phyloP scores from a whole-genome alignment of 2,888 invertebrate genomes.

The Darwinula stevensoni region DNA sequence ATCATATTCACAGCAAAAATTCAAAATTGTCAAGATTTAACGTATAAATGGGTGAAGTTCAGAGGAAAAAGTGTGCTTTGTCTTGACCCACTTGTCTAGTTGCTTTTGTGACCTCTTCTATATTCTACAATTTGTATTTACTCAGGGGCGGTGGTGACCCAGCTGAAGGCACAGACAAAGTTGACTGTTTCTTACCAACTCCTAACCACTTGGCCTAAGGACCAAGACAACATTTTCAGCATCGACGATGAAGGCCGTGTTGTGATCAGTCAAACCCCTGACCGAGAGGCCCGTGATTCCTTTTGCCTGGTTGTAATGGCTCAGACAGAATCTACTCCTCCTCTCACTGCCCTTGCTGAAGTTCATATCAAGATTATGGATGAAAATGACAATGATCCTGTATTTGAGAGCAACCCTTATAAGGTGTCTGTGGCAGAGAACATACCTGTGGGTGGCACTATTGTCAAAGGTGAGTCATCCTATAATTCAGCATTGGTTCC shows the following conservation, averaged over 20 bases:
- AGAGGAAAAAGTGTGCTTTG: too few species aligned
- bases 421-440: slow-evolving; percentile 49
- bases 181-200: slow-evolving; percentile 26
- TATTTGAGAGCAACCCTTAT: slow-evolving; percentile 57
- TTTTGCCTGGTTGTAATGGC: slow-evolving; percentile 39
- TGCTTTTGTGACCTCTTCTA: slow-evolving; percentile 1
- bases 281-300: slow-evolving; percentile 35
- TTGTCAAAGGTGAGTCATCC: slow-evolving; percentile 29
- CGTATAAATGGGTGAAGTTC: too few species aligned
- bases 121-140: slow-evolving; percentile 7
- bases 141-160: slow-evolving; percentile 31
- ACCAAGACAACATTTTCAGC: slow-evolving; percentile 28
- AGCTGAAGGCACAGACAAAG: slow-evolving; percentile 31
- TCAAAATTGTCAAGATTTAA: too few species aligned
- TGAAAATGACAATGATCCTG: slow-evolving; percentile 63
- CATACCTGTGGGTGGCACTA: slow-evolving; percentile 38
- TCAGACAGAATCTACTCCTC: slow-evolving; percentile 36
- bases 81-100: slow-evolving; percentile 7
- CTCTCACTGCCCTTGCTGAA: slow-evolving; percentile 33
- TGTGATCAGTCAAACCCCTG: slow-evolving; percentile 36
- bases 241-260: slow-evolving; percentile 41
- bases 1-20: too few species aligned
- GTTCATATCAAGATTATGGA: slow-evolving; percentile 52
- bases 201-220: slow-evolving; percentile 21
- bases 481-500: too few species aligned